Conservation (phyloP, 2,888 invertebrate species). For the Crepidodera aurea region DNA sequence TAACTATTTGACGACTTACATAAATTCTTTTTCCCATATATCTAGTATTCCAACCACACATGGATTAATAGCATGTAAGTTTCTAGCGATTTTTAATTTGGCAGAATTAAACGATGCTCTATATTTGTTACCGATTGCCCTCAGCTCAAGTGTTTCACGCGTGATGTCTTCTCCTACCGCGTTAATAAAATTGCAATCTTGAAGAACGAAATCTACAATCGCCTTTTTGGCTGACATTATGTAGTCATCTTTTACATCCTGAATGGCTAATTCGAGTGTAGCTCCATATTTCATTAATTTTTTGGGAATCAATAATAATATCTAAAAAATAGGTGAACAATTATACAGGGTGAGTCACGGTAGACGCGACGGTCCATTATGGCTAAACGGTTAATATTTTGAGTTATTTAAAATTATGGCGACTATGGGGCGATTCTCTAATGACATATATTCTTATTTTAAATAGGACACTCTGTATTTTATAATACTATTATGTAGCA, state of each 20-base stretch:
- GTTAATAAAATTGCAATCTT: constrained; percentile 73
- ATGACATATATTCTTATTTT: too few relatives aligned
- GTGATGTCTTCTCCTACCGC: constrained; percentile 65
- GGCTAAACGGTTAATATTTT: too few relatives aligned
- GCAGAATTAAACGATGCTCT: constrained; percentile 63
- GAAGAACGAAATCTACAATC: constrained; percentile 89
- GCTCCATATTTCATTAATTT: constrained; percentile 70
- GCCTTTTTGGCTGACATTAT: constrained; percentile 89
- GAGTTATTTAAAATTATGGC: too few relatives aligned
- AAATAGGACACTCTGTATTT: too few relatives aligned
- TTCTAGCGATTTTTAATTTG: constrained; percentile 65
- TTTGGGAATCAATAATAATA: constrained; percentile 70
- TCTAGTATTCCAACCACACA: constrained; percentile 81
- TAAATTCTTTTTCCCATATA: constrained; percentile 70
- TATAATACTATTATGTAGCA: too few relatives aligned
- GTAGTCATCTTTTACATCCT: constrained; percentile 87
- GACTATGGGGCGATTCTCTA: too few relatives aligned
- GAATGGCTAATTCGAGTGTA: constrained; percentile 69
- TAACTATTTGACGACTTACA: too few relatives aligned
- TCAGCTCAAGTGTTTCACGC: constrained; percentile 67
- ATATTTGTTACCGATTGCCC: constrained; percentile 73
- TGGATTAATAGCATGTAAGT: constrained; percentile 80
- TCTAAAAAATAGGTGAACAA: constrained; percentile 55
- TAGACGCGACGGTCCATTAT: too few relatives aligned
- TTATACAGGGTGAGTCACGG: not conserved